Evolutionary conservation across 2,113 vertebrate species (phyloP).

Genomic region (Alexandromys fortis): DNA sequence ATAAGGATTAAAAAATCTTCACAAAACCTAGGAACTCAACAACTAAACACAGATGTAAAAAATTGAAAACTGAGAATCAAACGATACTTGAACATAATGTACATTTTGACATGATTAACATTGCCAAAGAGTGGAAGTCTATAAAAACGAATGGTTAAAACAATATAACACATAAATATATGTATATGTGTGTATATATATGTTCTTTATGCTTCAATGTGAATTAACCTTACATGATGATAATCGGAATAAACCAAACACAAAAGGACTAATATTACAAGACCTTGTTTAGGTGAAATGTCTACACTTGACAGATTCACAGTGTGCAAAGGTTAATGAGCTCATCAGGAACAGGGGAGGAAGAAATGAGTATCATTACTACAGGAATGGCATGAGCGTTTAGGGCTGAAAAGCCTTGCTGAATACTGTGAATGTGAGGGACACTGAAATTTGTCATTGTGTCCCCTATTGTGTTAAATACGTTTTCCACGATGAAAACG

Average conservation of each 20-base stretch:
- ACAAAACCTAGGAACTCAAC: neutral
- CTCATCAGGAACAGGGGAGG: neutral
- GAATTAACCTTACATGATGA: neutral
- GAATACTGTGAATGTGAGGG: no score
- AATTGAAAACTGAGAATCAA: neutral
- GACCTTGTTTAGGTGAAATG: neutral
- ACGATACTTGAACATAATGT: neutral
- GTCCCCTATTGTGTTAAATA: neutral
- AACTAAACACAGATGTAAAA: neutral
- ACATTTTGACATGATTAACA: neutral
- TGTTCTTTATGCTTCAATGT: neutral
- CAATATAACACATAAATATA: neutral
- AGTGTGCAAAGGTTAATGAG: neutral
- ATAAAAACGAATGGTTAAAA: neutral
- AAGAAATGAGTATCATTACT: neutral
- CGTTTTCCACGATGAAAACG: neutral
- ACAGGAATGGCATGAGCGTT: neutral
- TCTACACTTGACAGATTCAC: neutral
- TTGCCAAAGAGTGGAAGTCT: neutral
- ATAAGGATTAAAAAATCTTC: neutral
- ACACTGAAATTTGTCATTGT: neutral
- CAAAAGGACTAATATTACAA: neutral
- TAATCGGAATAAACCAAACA: neutral
- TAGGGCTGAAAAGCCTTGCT: neutral
- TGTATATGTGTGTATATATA: neutral